A percentile compares a stretch with the other conserved stretches of the same genome.
Conservation (phyloP, 2,113 vertebrate species). For the Oryzias curvinotus region DNA sequence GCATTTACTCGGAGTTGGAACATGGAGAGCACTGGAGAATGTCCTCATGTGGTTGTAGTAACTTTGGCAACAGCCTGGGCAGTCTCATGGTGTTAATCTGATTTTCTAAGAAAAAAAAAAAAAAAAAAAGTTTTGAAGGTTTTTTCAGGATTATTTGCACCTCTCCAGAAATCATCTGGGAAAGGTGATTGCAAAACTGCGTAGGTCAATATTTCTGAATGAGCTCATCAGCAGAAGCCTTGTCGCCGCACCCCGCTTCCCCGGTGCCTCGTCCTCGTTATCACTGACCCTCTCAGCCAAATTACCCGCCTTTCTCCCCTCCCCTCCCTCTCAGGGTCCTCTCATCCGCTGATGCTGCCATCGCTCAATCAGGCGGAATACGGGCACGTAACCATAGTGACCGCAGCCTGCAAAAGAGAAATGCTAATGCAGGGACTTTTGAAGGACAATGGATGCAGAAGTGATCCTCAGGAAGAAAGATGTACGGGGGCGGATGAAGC, state of each 20-base stretch:
- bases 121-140: too few species aligned
- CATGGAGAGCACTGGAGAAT: too few species aligned
- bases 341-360: slow-evolving; percentile 6
- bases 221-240: background rate
- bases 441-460: slow-evolving; percentile 20
- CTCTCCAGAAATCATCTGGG: background rate
- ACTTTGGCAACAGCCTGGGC: too few species aligned
- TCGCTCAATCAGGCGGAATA: slow-evolving; percentile 35
- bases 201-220: slow-evolving; percentile 20
- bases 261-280: slow-evolving; percentile 6
- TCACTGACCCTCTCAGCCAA: slow-evolving; percentile 5
- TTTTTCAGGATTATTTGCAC: too few species aligned
- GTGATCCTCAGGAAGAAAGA: background rate
- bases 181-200: background rate
- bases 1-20: too few species aligned
- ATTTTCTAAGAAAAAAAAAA: too few species aligned
- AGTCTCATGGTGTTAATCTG: too few species aligned
- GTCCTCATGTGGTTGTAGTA: too few species aligned
- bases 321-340: background rate
- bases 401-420: slow-evolving; percentile 18
- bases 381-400: slow-evolving; percentile 32
- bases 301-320: background rate
- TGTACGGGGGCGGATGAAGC: background rate
- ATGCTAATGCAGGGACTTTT: slow-evolving; percentile 28
- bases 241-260: background rate